phyloP scores from a whole-genome alignment of 2,113 vertebrate species.

The Taxidea taxus region DNA sequence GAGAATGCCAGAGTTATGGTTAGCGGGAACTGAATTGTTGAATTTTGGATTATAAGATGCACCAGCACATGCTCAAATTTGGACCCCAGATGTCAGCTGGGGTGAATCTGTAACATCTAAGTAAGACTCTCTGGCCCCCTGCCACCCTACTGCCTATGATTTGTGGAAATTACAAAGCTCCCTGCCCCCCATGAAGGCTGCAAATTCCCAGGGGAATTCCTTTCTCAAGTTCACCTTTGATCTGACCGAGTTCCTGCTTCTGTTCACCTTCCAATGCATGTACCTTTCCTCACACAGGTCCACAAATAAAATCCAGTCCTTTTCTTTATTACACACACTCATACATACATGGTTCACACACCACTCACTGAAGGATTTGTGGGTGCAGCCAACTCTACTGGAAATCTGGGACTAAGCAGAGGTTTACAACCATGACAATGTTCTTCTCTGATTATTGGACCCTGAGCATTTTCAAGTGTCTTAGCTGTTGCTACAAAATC shows the following conservation, averaged over 20 bases:
- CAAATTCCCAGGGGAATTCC: neutral
- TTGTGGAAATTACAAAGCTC: neutral
- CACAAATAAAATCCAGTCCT: neutral
- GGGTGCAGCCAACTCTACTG: neutral
- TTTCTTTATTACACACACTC: neutral
- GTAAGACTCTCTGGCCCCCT: neutral
- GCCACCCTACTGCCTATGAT: neutral
- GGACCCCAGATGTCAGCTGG: neutral
- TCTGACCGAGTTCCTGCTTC: neutral
- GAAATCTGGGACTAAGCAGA: neutral
- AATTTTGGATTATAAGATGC: slow-evolving; percentile 32
- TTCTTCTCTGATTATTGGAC: neutral
- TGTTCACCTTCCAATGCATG: neutral
- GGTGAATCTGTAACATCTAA: neutral
- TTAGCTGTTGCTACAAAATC: neutral
- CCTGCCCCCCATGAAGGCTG: neutral
- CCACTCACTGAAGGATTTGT: neutral
- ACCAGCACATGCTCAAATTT: neutral
- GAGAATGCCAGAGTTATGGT: slow-evolving; percentile 35
- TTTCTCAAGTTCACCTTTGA: neutral
- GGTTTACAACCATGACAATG: neutral
- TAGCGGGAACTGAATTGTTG: neutral
- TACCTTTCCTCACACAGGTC: neutral
- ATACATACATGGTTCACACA: neutral
- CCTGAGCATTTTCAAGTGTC: neutral